Base-by-base conservation (phyloP, 2,888 invertebrate species). In the Anthophora plumipes region DNA sequence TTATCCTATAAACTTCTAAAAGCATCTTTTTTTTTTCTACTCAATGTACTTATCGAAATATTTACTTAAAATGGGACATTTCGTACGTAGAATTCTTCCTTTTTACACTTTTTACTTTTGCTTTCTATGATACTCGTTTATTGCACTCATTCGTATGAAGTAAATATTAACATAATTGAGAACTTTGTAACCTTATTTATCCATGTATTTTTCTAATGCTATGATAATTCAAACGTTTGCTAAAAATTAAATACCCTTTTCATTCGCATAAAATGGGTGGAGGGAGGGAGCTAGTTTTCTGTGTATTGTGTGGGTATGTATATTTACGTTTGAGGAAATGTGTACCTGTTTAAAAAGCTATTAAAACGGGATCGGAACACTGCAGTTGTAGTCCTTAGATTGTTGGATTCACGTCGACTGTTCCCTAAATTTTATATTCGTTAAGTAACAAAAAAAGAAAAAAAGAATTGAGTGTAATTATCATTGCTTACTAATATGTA, bases 301-400 rank as follows among this genome's bases (percentile, higher is more conserved):
- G 2, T 37, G 43, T 52, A 31, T 22, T n/a, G 25, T 4, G 8
- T 48, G 8, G 39, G 7, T 60, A 12, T n/a, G n/a, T n/a, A n/a
- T n/a, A n/a, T n/a, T n/a, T n/a, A 39, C 20, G 22, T 50, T 37
- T 17, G 39, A 66, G 48, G 46, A 66, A 77, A 52, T 60, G 54
- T 46, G 39, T 64, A 59, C 57, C 39, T 31, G 64, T 68, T 68
- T 52, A 3, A 3, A 57, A 63, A 63, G 60, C 6, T 52, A 17
- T 46, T 61, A 46, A 8, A 22, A 63, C 52, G 17, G 25, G 22
- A n/a, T 37, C 41, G 22, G 43, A 50, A 25, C 39, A 43, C 17
- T 60, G 50, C 80, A 82, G 68, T 82, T 52, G 39, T 48, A 50
- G 25, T 50, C 60, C 41, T 25, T 8, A 31, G 43, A 25, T 64